Percentiles rank a stretch among this genome's conserved stretches.
phyloP scores from a whole-genome alignment of 2,888 invertebrate genomes.

The Lampropteryx suffumata region DNA sequence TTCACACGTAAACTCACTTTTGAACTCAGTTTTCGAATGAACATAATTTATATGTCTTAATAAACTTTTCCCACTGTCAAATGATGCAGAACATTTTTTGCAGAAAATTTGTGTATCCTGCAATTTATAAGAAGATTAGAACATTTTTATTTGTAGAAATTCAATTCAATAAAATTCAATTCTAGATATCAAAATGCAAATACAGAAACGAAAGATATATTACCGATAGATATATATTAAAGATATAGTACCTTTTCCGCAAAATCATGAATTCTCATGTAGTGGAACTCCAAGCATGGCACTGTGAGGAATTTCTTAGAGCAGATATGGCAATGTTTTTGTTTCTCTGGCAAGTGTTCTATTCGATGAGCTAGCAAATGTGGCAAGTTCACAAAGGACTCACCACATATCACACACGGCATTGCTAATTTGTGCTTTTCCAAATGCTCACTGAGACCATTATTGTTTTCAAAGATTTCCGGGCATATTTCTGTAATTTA shows the following conservation, averaged over 20 bases:
- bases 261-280: slow-evolving; percentile 46
- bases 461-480: slow-evolving; percentile 35
- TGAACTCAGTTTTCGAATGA: neutral
- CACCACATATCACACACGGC: slow-evolving; percentile 48
- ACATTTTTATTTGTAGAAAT: too few relatives aligned
- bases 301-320: slow-evolving; percentile 34
- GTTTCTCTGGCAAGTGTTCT: slow-evolving; percentile 43
- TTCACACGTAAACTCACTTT: neutral
- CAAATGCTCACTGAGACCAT: slow-evolving; percentile 45
- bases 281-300: slow-evolving; percentile 53
- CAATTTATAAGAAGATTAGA: too few relatives aligned
- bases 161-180: too few relatives aligned
- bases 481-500: slow-evolving; percentile 48
- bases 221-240: neutral
- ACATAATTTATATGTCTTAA: neutral
- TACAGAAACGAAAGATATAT: too few relatives aligned
- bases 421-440: slow-evolving; percentile 46
- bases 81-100: neutral
- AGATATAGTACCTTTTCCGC: slow-evolving; percentile 6
- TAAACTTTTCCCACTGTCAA: neutral
- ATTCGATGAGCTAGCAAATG: slow-evolving; percentile 55
- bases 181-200: too few relatives aligned
- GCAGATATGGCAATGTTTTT: slow-evolving; percentile 55
- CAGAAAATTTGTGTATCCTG: neutral
- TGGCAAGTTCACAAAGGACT: slow-evolving; percentile 42